Conservation (phyloP, 1,140 invertebrate species). For the Aphis gossypii region DNA sequence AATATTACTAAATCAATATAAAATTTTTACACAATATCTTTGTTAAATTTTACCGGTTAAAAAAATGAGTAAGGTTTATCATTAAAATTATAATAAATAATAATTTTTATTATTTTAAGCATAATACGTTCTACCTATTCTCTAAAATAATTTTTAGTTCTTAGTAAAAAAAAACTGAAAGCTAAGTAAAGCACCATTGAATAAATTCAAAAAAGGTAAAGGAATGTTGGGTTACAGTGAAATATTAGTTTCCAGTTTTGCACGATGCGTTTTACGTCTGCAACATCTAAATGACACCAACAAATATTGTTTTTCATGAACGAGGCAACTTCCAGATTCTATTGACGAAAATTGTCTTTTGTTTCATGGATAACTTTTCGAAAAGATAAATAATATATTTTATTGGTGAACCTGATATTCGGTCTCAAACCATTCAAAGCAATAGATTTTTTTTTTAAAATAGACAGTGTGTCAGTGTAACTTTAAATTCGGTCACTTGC, state of each 20-base stretch:
- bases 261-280: not conserved
- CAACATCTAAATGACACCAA: not conserved
- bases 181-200: not conserved
- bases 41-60: not conserved
- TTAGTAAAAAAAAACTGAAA: not conserved
- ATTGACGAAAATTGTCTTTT: conserved; percentile 4
- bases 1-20: not conserved
- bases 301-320: not conserved
- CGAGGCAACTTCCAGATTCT: not conserved
- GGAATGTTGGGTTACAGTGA: not conserved
- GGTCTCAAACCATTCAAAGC: not conserved
- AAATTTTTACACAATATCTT: not conserved
- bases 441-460: conserved; percentile 12
- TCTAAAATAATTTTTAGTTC: not conserved
- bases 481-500: not conserved
- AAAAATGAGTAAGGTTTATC: not conserved
- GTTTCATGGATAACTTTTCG: not conserved
- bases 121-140: not conserved
- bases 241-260: not conserved
- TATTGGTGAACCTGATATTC: not conserved
- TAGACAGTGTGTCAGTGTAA: not conserved
- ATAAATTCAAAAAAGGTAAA: not conserved
- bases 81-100: not conserved
- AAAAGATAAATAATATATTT: conserved; percentile 17
- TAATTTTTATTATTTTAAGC: not conserved